Base-by-base conservation (phyloP, 2,888 invertebrate species). In the Cephus pygmeus region DNA sequence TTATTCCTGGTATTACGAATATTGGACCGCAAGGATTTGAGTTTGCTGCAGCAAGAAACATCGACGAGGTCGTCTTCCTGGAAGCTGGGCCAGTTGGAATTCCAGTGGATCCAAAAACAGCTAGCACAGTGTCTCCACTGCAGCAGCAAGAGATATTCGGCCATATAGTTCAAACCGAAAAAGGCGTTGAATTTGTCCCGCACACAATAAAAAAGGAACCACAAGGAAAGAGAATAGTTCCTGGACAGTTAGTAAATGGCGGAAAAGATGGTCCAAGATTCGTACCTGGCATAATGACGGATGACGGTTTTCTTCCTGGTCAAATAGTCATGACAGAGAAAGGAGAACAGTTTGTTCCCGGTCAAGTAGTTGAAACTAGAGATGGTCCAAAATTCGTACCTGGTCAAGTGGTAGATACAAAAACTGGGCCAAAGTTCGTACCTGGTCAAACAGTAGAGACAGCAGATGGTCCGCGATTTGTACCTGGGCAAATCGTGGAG, bases 401-500 rank as follows among this genome's bases (percentile, higher is more conserved):
- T 4, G 96, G 96, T 3, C 95, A 96, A 92, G 94, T 96, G 85
- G 95, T 96, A 0, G 95, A 95, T 85, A 95, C 95, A 0, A 93
- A 93, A 86, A 93, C 92, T 73, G 95, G 95, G 11, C 93, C 94
- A 0, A 95, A 95, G 87, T 95, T 95, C 86, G 93, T 94, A 0
- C 94, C 96, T 2, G 96, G 96, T 11, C 96, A 96, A 92, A 95
- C 96, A 0, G 93, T 96, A 81, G 94, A 95, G 79, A 95, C 94
- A 1, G 94, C 94, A 76, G 95, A 95, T 81, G 96, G 96, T 0
- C 94, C 95, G 31, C 94, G 95, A 81, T 96, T 96, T 86, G 95
- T 96, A n/a, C 96, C 96, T 0, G 96, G 96, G 15, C 95, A 96
- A 90, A 95, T 96, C 79, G 94, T 96, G 76, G 94, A 95, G 90